Conservation (phyloP, 2,113 vertebrate species). For the Theristicus caerulescens region DNA sequence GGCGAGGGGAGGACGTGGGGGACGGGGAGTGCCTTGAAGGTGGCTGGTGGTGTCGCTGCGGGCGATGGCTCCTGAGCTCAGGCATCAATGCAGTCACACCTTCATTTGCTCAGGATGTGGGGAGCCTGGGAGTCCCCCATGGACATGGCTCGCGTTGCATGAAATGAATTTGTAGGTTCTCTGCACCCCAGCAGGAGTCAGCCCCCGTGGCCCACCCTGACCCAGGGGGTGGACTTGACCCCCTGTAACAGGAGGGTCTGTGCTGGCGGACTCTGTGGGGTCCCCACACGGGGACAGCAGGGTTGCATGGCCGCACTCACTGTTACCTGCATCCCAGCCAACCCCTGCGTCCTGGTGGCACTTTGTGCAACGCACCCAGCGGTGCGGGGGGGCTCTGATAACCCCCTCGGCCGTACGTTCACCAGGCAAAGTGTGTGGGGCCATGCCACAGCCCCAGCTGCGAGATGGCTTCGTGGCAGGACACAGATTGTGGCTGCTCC, state of each 20-base stretch:
- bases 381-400: accelerated
- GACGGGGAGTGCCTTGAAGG: no score
- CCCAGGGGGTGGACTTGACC: background rate
- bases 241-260: background rate
- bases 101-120: background rate
- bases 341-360: background rate
- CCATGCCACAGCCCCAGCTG: accelerated
- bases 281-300: accelerated
- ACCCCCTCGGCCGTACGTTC: accelerated
- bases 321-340: background rate
- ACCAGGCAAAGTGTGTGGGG: accelerated
- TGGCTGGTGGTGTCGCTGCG: background rate
- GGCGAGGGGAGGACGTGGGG: accelerated
- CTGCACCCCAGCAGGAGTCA: background rate
- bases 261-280: no score
- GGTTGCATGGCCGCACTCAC: accelerated
- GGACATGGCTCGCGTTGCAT: accelerated
- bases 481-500: accelerated
- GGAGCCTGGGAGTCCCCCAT: background rate
- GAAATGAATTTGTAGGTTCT: background rate
- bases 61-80: background rate
- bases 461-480: background rate
- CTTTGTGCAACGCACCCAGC: background rate
- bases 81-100: background rate
- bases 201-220: background rate